Percentiles rank a stretch among this genome's conserved stretches.
Evolutionary conservation across 2,888 invertebrate species (phyloP).

Genomic region (Cephus pygmeus): DNA sequence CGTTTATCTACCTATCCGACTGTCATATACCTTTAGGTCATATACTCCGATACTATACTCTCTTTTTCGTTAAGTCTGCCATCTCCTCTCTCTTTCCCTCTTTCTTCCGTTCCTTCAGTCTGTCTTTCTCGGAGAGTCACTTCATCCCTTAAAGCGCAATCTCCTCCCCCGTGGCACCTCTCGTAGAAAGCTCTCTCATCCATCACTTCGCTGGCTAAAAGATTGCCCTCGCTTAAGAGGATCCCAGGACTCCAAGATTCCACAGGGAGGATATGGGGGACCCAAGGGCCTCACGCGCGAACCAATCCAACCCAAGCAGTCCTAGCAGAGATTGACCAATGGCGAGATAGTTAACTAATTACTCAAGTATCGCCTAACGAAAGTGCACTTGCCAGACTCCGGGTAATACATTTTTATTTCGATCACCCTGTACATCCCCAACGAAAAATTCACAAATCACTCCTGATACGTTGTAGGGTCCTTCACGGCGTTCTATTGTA

Average conservation of each 20-base stretch:
- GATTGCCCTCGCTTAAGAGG: slow-evolving; percentile 26
- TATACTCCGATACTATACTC: slow-evolving; percentile 23
- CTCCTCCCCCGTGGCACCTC: background rate
- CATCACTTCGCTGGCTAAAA: slow-evolving; percentile 25
- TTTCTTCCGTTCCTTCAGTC: slow-evolving; percentile 35
- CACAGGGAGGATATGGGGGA: background rate
- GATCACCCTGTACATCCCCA: background rate
- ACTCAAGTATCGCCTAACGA: background rate
- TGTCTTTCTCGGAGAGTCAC: slow-evolving; percentile 8
- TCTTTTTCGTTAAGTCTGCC: slow-evolving; percentile 30
- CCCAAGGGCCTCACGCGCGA: background rate
- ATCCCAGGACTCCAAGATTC: background rate
- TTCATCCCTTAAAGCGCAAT: slow-evolving; percentile 3
- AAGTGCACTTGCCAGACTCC: background rate
- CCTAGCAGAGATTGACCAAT: background rate
- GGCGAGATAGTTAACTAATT: background rate
- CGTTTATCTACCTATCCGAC: background rate
- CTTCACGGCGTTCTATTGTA: too few species aligned
- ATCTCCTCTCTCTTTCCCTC: background rate
- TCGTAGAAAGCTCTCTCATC: slow-evolving; percentile 21
- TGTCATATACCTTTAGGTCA: background rate
- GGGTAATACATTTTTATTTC: background rate
- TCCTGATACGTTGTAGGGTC: too few species aligned
- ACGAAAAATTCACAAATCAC: background rate
- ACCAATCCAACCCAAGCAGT: background rate